Percentiles rank a stretch among this genome's conserved stretches.
phyloP scores from a whole-genome alignment of 2,888 invertebrate species.

The Apotomis turbidana region DNA sequence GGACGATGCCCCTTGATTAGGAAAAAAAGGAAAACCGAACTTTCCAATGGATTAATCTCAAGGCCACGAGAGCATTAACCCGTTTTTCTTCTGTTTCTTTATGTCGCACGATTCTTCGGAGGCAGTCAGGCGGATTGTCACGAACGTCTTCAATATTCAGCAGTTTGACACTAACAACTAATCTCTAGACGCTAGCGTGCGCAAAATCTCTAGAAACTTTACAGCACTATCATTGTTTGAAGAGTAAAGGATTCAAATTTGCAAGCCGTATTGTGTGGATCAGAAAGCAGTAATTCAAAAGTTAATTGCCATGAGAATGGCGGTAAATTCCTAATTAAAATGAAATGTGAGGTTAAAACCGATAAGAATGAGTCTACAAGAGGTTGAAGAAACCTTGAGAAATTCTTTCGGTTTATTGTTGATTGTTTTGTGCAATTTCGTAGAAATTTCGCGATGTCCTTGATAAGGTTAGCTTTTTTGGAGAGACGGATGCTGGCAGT shows the following conservation, averaged over 20 bases:
- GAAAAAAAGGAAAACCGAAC: slow-evolving; percentile 42
- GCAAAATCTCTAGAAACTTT: slow-evolving; percentile 7
- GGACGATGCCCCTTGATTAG: slow-evolving; percentile 53
- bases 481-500: slow-evolving; percentile 61
- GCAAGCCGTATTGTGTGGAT: slow-evolving; percentile 34
- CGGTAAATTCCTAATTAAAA: slow-evolving; percentile 49
- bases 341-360: slow-evolving; percentile 43
- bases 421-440: slow-evolving; percentile 46
- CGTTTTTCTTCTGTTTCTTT: slow-evolving; percentile 26
- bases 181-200: background rate
- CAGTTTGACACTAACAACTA: slow-evolving; percentile 11
- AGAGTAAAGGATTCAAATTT: slow-evolving; percentile 43
- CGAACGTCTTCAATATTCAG: slow-evolving; percentile 37
- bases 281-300: slow-evolving; percentile 40
- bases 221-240: slow-evolving; percentile 39
- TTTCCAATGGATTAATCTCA: slow-evolving; percentile 39
- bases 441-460: slow-evolving; percentile 42
- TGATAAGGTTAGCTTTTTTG: slow-evolving; percentile 43
- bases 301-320: slow-evolving; percentile 52
- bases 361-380: slow-evolving; percentile 53
- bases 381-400: slow-evolving; percentile 62
- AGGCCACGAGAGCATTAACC: slow-evolving; percentile 30
- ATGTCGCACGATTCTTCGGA: slow-evolving; percentile 24
- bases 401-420: slow-evolving; percentile 51
- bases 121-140: slow-evolving; percentile 36